These are phyloP conservation scores for Epinotia bilunana DNA, from an alignment of 2,888 invertebrate genomes.

Conservation along the genomic window DNA sequence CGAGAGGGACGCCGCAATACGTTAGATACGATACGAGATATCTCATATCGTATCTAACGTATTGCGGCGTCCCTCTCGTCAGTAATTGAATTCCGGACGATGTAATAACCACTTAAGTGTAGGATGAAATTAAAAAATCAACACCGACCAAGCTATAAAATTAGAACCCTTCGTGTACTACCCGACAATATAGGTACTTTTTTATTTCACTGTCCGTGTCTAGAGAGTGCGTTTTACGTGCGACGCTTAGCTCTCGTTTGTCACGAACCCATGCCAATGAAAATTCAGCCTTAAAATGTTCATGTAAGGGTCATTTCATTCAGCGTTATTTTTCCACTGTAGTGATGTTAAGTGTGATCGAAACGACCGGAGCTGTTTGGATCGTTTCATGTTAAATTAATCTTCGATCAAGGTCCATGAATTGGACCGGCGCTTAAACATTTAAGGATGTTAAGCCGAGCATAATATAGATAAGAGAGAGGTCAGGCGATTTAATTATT, in stretches of 20 bases:
- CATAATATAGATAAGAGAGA: conserved; percentile 10
- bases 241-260: conserved; percentile 4
- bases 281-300: neutral
- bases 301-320: conserved; percentile 6
- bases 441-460: neutral
- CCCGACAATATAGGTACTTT: conserved; percentile 20
- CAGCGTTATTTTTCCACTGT: neutral
- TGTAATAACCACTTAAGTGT: too few relatives aligned
- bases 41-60: too few relatives aligned
- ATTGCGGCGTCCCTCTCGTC: too few relatives aligned
- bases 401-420: conserved; percentile 33
- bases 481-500: neutral
- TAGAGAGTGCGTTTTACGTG: conserved; percentile 16
- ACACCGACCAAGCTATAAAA: conserved; percentile 2
- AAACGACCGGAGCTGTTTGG: conserved; percentile 5
- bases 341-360: conserved; percentile 4
- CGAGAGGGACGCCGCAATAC: too few relatives aligned
- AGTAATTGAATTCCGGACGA: too few relatives aligned
- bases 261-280: neutral
- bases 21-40: too few relatives aligned
- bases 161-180: neutral
- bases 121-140: neutral
- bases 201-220: conserved; percentile 19
- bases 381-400: conserved; percentile 26
- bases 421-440: conserved; percentile 2